A percentile compares a stretch with the other conserved stretches of the same genome.
phyloP scores from a whole-genome alignment of 1,140 invertebrate genomes.

The Onthophagus taurus region DNA sequence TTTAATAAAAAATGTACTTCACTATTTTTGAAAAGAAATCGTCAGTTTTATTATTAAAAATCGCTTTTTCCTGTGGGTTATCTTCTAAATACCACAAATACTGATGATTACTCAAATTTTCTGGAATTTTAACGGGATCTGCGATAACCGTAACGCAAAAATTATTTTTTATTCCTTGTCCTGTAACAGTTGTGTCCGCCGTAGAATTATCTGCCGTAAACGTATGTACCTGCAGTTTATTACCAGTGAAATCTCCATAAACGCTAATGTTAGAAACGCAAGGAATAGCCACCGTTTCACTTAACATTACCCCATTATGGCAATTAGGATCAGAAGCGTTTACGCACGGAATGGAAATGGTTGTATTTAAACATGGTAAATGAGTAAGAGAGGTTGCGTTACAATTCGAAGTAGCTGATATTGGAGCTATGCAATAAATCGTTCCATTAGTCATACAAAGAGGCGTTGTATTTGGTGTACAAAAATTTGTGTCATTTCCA shows the following conservation, averaged over 20 bases:
- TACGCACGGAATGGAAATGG: constrained; percentile 1
- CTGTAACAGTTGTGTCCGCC: neutral
- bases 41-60: too few species aligned
- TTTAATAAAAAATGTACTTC: too few species aligned
- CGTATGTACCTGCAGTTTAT: neutral
- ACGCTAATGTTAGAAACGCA: constrained; percentile 6
- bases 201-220: neutral
- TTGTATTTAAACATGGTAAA: constrained; percentile 2
- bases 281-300: constrained; percentile 4
- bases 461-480: constrained; percentile 2
- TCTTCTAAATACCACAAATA: constrained; percentile 2
- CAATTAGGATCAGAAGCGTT: neutral
- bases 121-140: neutral
- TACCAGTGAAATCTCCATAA: constrained; percentile 1
- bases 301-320: neutral
- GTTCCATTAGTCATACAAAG: constrained; percentile 8
- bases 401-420: neutral
- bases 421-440: constrained; percentile 5
- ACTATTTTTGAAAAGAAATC: too few species aligned
- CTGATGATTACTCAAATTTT: constrained; percentile 2
- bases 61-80: constrained; percentile 2
- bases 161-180: constrained; percentile 6
- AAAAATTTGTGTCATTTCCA: neutral
- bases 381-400: neutral
- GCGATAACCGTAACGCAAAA: constrained; percentile 10